phyloP scores from a whole-genome alignment of 2,113 vertebrate genomes.

The Aix galericulata region DNA sequence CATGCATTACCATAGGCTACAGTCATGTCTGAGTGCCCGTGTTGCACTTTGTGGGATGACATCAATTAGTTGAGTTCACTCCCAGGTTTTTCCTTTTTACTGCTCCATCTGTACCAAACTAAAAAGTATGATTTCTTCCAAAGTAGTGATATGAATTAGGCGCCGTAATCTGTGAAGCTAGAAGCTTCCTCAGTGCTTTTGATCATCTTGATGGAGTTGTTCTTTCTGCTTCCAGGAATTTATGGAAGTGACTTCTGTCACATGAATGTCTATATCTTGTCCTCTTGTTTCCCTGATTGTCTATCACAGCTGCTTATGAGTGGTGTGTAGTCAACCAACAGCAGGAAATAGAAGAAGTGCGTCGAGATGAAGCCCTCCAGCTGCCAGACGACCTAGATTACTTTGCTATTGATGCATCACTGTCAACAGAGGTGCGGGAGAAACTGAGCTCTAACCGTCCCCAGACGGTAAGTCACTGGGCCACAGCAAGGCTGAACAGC shows the following conservation, averaged over 20 bases:
- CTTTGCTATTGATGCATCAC: constrained; percentile 81
- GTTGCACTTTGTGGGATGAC: neutral
- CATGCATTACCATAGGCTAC: neutral
- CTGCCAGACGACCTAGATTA: constrained; percentile 90
- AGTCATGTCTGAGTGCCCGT: neutral
- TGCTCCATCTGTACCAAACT: neutral
- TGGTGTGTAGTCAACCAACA: constrained; percentile 78
- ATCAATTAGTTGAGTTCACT: neutral
- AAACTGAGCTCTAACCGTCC: constrained; percentile 84
- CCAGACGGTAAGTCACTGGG: constrained; percentile 81
- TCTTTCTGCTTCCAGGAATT: neutral
- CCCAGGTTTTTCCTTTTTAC: neutral
- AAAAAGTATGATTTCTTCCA: neutral
- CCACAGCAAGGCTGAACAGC: neutral
- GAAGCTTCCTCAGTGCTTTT: neutral
- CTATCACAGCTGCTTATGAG: constrained; percentile 81
- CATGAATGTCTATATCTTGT: rapidly evolving
- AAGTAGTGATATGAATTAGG: neutral
- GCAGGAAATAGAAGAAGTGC: constrained; percentile 88
- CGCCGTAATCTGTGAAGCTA: neutral
- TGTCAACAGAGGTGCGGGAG: constrained; percentile 90
- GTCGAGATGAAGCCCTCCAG: constrained; percentile 84
- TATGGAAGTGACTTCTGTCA: neutral
- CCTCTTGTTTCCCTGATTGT: neutral
- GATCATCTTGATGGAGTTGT: neutral